phyloP scores from a whole-genome alignment of 2,888 invertebrate genomes.

The Sesia bembeciformis region DNA sequence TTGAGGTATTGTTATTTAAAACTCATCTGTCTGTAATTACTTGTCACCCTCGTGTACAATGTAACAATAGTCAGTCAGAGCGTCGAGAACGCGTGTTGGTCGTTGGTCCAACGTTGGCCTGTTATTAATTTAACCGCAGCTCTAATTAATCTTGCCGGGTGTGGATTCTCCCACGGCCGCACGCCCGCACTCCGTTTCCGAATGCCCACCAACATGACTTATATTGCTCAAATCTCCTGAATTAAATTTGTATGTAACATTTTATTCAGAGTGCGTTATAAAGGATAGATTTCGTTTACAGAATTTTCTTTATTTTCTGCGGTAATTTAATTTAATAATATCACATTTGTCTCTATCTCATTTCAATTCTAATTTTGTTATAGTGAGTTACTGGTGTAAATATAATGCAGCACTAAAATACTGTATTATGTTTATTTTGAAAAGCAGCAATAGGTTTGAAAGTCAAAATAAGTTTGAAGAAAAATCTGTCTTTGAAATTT shows the following conservation, averaged over 20 bases:
- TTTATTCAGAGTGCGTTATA: background rate
- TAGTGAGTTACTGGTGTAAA: too few relatives aligned
- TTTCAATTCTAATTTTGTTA: too few relatives aligned
- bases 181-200: conserved; percentile 3
- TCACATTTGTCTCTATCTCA: too few relatives aligned
- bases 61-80: conserved; percentile 13
- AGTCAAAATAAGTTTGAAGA: too few relatives aligned
- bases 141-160: conserved; percentile 67
- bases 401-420: too few relatives aligned
- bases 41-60: background rate
- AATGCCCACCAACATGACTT: conserved; percentile 27
- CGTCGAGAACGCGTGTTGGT: conserved; percentile 39
- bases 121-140: conserved; percentile 65
- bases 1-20: too few relatives aligned
- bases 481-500: too few relatives aligned
- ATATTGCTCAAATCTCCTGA: conserved; percentile 7
- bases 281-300: background rate
- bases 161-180: conserved; percentile 47
- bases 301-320: too few relatives aligned
- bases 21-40: too few relatives aligned
- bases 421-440: too few relatives aligned
- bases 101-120: conserved; percentile 18
- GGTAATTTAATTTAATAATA: too few relatives aligned
- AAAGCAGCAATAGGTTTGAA: too few relatives aligned
- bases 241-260: background rate